A percentile compares a stretch with the other conserved stretches of the same genome.
phyloP scores from a whole-genome alignment of 2,888 invertebrate genomes.

The Rhopalosiphum nymphaeae region DNA sequence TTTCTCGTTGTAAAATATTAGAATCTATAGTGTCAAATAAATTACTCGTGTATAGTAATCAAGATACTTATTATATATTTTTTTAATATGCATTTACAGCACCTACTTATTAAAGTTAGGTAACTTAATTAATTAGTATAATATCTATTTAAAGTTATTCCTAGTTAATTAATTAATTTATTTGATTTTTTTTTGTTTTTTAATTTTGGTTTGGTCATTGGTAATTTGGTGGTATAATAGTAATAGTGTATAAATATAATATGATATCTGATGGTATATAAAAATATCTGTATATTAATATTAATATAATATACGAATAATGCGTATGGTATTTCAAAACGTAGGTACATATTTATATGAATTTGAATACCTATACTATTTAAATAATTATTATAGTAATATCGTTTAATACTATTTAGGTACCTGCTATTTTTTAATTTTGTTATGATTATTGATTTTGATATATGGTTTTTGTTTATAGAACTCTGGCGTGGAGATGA shows the following conservation, averaged over 20 bases:
- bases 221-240: too few relatives aligned
- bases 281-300: not conserved
- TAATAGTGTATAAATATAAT: too few relatives aligned
- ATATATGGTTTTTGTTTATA: conserved; percentile 70
- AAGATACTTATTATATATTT: not conserved
- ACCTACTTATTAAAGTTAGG: not conserved
- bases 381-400: not conserved
- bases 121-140: not conserved
- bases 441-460: not conserved
- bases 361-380: not conserved
- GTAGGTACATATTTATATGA: not conserved
- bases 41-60: not conserved
- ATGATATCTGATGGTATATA: not conserved
- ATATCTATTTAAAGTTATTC: not conserved
- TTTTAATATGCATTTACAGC: not conserved
- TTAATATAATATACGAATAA: not conserved
- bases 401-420: not conserved
- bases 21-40: not conserved
- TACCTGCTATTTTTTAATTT: not conserved
- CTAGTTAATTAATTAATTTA: not conserved
- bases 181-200: not conserved
- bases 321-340: not conserved
- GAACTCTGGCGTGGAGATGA: conserved; percentile 87
- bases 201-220: too few relatives aligned
- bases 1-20: not conserved